phyloP scores from a whole-genome alignment of 2,113 vertebrate species.

The Chloropsis cyanopogon region DNA sequence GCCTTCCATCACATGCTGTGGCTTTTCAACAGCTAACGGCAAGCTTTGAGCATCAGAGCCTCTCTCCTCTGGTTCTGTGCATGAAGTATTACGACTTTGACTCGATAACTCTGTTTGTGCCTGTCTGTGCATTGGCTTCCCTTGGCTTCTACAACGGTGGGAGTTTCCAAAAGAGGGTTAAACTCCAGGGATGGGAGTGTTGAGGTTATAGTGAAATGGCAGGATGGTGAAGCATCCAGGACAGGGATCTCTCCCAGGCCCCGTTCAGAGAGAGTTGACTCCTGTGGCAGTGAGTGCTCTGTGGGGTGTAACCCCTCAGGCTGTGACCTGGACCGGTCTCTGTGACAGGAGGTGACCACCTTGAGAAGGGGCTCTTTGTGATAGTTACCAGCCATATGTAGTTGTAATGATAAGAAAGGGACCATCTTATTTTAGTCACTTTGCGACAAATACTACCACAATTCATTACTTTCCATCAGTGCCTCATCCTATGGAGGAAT shows the following conservation, averaged over 20 bases:
- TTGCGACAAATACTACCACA: conserved; percentile 71
- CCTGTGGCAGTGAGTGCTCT: not conserved
- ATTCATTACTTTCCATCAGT: conserved; percentile 76
- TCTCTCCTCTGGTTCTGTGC: conserved; percentile 50
- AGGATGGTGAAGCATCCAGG: not conserved
- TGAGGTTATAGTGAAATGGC: not conserved
- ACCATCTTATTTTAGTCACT: conserved; percentile 64
- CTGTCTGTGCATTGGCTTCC: conserved; percentile 46
- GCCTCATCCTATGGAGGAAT: conserved; percentile 72
- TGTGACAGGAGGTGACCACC: not conserved
- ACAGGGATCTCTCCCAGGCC: not conserved
- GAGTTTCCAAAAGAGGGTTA: not conserved
- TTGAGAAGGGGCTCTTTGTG: not conserved
- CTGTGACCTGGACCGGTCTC: not conserved
- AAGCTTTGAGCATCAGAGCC: conserved; percentile 55
- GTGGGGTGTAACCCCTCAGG: not conserved
- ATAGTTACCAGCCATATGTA: conserved; percentile 32
- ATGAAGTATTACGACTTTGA: conserved; percentile 1
- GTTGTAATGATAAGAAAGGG: conserved; percentile 58
- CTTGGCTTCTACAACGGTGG: conserved; percentile 12
- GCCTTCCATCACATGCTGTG: conserved; percentile 44
- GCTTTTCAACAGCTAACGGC: conserved; percentile 10
- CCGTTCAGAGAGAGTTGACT: not conserved
- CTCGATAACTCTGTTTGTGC: conserved; percentile 35
- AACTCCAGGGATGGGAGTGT: not conserved